A percentile compares a stretch with the other conserved stretches of the same genome.
Evolutionary conservation across 2,888 invertebrate species (phyloP).

Genomic region (Eupithecia dodoneata): DNA sequence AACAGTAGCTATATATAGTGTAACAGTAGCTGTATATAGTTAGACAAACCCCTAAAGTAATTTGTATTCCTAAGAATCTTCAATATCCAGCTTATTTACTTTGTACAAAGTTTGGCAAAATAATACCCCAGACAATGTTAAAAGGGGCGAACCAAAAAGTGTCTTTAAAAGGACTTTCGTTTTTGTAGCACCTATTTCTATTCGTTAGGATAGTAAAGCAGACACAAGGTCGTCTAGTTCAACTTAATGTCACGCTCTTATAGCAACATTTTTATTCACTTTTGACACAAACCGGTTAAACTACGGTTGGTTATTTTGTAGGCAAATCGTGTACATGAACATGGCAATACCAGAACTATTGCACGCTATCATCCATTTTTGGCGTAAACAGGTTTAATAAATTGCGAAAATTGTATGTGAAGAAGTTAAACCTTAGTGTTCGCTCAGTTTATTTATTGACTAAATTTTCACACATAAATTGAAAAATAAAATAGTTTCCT

Average conservation of each 20-base stretch:
- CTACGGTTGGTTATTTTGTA: slow-evolving; percentile 32
- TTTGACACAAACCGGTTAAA: slow-evolving; percentile 52
- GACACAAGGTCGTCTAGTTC: slow-evolving; percentile 62
- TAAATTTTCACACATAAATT: neutral
- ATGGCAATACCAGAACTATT: slow-evolving; percentile 13
- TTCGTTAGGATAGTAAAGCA: slow-evolving; percentile 46
- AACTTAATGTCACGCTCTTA: slow-evolving; percentile 55
- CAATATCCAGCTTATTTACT: slow-evolving; percentile 14
- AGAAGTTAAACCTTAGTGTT: neutral
- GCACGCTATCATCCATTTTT: neutral
- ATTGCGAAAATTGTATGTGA: neutral
- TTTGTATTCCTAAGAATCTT: slow-evolving; percentile 4
- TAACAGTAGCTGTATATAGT: no score
- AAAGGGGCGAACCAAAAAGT: slow-evolving; percentile 43
- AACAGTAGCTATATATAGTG: no score
- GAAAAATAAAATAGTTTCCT: neutral
- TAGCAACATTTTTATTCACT: slow-evolving; percentile 40
- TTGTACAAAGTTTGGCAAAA: slow-evolving; percentile 14
- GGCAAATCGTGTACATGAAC: slow-evolving; percentile 27
- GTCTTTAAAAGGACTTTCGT: slow-evolving; percentile 53
- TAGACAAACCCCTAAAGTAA: neutral
- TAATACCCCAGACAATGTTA: slow-evolving; percentile 37
- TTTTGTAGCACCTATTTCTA: slow-evolving; percentile 45
- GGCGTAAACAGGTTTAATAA: neutral
- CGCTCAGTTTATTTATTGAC: neutral